A percentile compares a stretch with the other conserved stretches of the same genome.
These are phyloP conservation scores for Spizaetus ornatus DNA, from an alignment of 2,113 vertebrate genomes.

Conservation along the genomic window DNA sequence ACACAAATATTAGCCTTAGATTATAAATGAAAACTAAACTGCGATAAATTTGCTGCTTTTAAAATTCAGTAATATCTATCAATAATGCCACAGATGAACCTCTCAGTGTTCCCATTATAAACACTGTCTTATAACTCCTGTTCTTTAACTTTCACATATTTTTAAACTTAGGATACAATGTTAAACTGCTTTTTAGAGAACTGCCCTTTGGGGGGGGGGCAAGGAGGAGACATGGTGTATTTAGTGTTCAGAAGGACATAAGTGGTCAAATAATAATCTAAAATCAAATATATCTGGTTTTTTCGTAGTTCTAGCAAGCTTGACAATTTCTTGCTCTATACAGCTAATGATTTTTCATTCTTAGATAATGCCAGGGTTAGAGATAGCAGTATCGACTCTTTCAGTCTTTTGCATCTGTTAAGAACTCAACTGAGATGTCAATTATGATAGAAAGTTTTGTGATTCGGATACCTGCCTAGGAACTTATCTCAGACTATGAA, in stretches of 20 bases:
- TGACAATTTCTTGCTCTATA: neutral
- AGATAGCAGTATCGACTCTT: neutral
- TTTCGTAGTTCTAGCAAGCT: neutral
- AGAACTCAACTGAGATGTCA: neutral
- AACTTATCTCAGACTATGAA: neutral
- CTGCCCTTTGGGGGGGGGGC: neutral
- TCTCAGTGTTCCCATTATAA: neutral
- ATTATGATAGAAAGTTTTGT: neutral
- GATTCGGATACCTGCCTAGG: neutral
- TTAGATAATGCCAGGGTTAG: neutral
- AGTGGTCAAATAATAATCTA: neutral
- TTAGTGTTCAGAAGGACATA: neutral
- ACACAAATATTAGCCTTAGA: neutral
- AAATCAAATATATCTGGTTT: neutral
- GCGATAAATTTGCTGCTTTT: neutral
- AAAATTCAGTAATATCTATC: neutral
- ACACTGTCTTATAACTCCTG: neutral
- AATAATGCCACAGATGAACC: neutral
- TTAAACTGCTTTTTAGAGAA: neutral
- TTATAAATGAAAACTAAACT: neutral
- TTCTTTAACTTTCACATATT: neutral
- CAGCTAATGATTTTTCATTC: neutral
- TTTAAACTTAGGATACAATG: neutral
- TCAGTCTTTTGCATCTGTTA: neutral
- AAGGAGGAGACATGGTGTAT: neutral